These are phyloP conservation scores for Trichosurus vulpecula DNA, from an alignment of 2,797 vertebrate species.

Conservation along the genomic window DNA sequence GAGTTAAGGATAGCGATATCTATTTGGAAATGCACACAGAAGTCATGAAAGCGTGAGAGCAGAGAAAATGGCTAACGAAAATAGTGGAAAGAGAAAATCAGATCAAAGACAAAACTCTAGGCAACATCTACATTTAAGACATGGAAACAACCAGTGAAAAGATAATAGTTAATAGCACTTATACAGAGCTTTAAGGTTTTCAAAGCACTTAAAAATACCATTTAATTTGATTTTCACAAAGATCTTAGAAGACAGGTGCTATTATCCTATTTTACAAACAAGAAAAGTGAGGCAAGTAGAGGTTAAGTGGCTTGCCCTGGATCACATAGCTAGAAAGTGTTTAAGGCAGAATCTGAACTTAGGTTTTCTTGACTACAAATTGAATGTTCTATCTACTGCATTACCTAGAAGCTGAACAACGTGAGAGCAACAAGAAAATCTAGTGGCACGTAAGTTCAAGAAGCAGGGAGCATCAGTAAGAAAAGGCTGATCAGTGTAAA, in stretches of 20 bases:
- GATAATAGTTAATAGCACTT: background rate
- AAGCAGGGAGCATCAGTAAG: background rate
- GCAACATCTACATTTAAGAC: background rate
- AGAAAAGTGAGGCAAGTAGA: background rate
- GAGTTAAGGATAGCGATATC: background rate
- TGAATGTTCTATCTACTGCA: background rate
- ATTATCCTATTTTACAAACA: background rate
- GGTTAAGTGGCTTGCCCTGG: background rate
- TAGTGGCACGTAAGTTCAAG: background rate
- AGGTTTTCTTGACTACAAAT: background rate
- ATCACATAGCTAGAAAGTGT: background rate
- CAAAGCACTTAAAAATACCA: background rate
- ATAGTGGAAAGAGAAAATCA: background rate
- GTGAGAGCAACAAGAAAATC: background rate
- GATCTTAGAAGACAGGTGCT: background rate
- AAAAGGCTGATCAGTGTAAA: background rate
- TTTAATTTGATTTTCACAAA: background rate
- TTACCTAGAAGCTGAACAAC: background rate
- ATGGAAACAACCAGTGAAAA: background rate
- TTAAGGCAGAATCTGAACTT: background rate
- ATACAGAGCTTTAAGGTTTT: background rate
- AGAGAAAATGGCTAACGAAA: background rate
- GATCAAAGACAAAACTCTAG: background rate
- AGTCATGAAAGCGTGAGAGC: background rate
- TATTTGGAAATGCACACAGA: background rate